A percentile compares a stretch with the other conserved stretches of the same genome.
Conservation (phyloP, 1,140 invertebrate species). For the Heterodera schachtii region DNA sequence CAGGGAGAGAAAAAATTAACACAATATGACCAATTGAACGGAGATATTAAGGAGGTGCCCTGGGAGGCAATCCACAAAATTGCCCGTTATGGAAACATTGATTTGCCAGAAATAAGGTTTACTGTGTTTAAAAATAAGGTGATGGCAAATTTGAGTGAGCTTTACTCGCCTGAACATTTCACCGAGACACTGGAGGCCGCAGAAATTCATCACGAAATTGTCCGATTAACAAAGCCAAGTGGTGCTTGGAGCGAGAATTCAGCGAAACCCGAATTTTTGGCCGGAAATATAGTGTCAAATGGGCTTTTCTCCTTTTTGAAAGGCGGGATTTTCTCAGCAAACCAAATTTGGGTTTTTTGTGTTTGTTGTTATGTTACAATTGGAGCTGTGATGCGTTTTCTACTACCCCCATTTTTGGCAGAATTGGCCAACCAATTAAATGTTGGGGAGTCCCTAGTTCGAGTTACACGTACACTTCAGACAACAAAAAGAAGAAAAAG, state of each 20-base stretch:
- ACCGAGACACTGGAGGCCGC: neutral
- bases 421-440: neutral
- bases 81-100: slow-evolving; percentile 5
- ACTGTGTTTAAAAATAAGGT: slow-evolving; percentile 22
- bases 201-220: neutral
- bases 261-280: neutral
- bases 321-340: slow-evolving; percentile 2
- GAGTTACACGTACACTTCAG: neutral
- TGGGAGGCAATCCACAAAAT: neutral
- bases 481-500: neutral
- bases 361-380: neutral
- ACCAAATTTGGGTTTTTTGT: slow-evolving; percentile 1
- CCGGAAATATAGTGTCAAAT: slow-evolving; percentile 8
- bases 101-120: neutral
- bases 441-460: neutral
- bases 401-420: neutral
- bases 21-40: neutral
- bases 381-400: neutral
- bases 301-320: slow-evolving; percentile 16
- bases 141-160: slow-evolving; percentile 9
- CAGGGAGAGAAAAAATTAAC: neutral
- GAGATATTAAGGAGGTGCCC: neutral
- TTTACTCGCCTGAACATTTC: slow-evolving; percentile 10
- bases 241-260: neutral
- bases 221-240: neutral